These are phyloP conservation scores for Aphelinus atriplicis DNA, from an alignment of 1,140 invertebrate genomes.

Conservation along the genomic window DNA sequence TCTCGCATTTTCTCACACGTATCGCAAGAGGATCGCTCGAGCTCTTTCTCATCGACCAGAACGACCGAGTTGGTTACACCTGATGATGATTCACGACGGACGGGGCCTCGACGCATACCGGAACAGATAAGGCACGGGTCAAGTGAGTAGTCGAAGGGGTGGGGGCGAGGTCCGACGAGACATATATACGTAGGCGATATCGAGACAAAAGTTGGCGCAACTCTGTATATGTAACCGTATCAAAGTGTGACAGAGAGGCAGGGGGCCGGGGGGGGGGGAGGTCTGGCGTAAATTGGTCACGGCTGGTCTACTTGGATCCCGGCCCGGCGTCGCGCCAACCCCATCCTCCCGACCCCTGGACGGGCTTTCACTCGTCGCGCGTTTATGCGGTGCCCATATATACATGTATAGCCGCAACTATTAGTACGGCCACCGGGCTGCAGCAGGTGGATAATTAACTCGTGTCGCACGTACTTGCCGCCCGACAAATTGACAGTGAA, in stretches of 20 bases:
- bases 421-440: slow-evolving; percentile 41
- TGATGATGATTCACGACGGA: too few relatives aligned
- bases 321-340: slow-evolving; percentile 13
- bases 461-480: background rate
- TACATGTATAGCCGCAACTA: slow-evolving; percentile 50
- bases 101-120: too few relatives aligned
- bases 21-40: too few relatives aligned
- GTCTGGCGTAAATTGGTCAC: slow-evolving; percentile 65
- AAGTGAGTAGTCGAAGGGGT: too few relatives aligned
- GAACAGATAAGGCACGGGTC: too few relatives aligned
- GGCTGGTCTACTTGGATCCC: slow-evolving; percentile 62
- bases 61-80: too few relatives aligned
- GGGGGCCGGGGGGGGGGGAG: slow-evolving; percentile 20
- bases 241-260: background rate
- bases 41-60: too few relatives aligned
- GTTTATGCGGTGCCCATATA: slow-evolving; percentile 28
- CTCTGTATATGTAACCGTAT: too few relatives aligned
- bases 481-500: slow-evolving; percentile 42
- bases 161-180: too few relatives aligned
- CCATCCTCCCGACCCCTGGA: background rate
- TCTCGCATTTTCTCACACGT: too few relatives aligned
- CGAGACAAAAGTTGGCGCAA: too few relatives aligned
- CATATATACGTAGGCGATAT: too few relatives aligned
- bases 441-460: slow-evolving; percentile 47
- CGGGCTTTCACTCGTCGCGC: background rate